Conservation (phyloP, 2,888 invertebrate species). For the Drosophila paramelanica region DNA sequence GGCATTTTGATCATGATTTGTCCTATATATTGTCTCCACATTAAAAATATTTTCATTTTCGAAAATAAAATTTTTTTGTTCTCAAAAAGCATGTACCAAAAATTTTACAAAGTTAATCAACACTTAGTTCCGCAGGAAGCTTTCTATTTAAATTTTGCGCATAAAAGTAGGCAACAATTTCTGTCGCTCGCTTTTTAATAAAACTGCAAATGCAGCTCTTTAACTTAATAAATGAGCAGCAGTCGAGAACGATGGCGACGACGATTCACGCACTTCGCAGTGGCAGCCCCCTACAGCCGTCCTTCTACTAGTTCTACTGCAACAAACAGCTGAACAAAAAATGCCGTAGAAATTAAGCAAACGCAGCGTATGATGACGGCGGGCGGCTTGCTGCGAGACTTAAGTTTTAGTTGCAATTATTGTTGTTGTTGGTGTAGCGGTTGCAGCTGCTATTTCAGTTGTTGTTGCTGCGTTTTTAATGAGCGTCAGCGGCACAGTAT, state of each 20-base stretch:
- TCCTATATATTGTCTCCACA: too few relatives aligned
- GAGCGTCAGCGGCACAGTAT: constrained; percentile 38
- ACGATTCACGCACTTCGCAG: constrained; percentile 40
- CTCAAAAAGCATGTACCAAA: too few relatives aligned
- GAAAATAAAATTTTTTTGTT: too few relatives aligned
- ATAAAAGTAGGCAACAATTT: constrained; percentile 47
- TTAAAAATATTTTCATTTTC: too few relatives aligned
- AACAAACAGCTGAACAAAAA: constrained; percentile 29
- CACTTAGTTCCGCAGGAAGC: too few relatives aligned
- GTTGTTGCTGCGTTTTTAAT: constrained; percentile 50
- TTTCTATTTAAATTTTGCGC: constrained; percentile 41
- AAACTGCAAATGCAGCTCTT: constrained; percentile 20
- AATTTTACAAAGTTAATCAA: too few relatives aligned
- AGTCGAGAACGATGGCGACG: constrained; percentile 34
- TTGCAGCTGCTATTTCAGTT: constrained; percentile 27
- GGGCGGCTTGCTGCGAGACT: constrained; percentile 24
- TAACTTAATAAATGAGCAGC: constrained; percentile 71
- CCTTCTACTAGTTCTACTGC: neutral
- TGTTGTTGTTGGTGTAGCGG: constrained; percentile 8
- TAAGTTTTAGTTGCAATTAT: constrained; percentile 25
- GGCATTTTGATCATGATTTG: too few relatives aligned
- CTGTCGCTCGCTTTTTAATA: constrained; percentile 19
- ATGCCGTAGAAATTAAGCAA: constrained; percentile 68
- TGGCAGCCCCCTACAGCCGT: constrained; percentile 18
- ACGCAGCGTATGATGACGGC: constrained; percentile 59